Percentiles rank a stretch among this genome's conserved stretches.
phyloP scores from a whole-genome alignment of 1,140 invertebrate species.

The Papilio machaon region DNA sequence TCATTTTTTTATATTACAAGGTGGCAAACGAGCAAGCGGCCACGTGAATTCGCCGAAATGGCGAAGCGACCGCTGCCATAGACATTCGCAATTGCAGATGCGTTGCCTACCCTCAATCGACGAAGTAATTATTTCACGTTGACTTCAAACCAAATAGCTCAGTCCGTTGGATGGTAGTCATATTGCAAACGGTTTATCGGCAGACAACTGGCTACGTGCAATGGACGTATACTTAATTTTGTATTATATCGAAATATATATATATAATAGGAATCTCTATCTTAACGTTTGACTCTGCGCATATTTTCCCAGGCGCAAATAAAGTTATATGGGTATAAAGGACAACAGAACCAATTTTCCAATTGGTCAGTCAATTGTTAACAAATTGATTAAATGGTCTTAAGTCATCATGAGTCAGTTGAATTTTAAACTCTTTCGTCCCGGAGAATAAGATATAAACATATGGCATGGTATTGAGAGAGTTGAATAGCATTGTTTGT shows the following conservation, averaged over 20 bases:
- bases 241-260: not conserved
- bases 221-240: not conserved
- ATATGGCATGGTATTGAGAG: not conserved
- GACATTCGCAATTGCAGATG: no score
- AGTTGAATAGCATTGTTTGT: not conserved
- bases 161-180: no score
- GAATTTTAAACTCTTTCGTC: conserved; percentile 10
- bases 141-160: no score
- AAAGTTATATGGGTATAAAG: conserved; percentile 22
- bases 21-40: no score
- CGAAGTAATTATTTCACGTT: no score
- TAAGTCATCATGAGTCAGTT: conserved; percentile 15
- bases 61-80: no score
- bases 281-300: not conserved
- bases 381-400: not conserved
- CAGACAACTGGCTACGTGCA: no score
- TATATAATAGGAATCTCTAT: no score
- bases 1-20: no score
- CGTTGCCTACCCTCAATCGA: no score
- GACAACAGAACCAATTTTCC: conserved; percentile 27
- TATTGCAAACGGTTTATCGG: no score
- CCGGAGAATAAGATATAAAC: conserved; percentile 6
- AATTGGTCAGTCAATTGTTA: conserved; percentile 28
- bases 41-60: no score
- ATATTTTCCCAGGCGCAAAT: conserved; percentile 28